phyloP scores from a whole-genome alignment of 2,113 vertebrate genomes.

The Enhydra lutris region DNA sequence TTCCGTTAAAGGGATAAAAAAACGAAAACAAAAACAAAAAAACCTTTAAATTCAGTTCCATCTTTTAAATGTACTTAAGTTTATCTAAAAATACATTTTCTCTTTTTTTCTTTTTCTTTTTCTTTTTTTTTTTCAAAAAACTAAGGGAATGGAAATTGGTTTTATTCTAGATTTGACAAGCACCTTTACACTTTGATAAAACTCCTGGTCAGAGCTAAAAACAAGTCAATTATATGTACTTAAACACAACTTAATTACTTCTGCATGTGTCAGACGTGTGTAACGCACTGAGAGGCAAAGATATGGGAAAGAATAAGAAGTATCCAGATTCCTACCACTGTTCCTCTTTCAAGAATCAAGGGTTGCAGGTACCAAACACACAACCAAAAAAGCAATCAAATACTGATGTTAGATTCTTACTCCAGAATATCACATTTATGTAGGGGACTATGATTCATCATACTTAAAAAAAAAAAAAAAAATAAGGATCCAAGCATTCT shows the following conservation, averaged over 20 bases:
- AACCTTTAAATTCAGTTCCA: background rate
- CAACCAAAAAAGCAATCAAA: slow-evolving; percentile 27
- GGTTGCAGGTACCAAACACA: background rate
- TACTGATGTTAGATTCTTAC: background rate
- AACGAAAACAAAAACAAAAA: background rate
- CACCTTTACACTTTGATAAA: background rate
- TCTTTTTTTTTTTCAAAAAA: background rate
- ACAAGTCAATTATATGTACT: background rate
- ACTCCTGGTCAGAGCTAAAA: background rate
- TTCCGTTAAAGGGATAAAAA: slow-evolving; percentile 17
- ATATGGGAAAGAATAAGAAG: background rate
- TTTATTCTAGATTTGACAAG: background rate
- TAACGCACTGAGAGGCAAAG: background rate
- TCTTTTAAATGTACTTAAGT: background rate
- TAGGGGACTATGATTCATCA: background rate
- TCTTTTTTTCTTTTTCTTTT: background rate
- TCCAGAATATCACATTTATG: background rate
- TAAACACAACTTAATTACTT: slow-evolving; percentile 18
- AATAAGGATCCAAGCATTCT: background rate
- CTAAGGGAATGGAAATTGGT: background rate
- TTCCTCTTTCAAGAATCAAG: background rate
- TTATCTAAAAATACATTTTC: background rate
- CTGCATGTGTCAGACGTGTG: background rate
- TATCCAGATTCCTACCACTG: background rate
- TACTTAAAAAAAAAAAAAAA: background rate